Evolutionary conservation across 2,113 vertebrate genomes (phyloP), one percentile per base, ranked within the genome.

Genomic region (Plestiodon gilberti): DNA sequence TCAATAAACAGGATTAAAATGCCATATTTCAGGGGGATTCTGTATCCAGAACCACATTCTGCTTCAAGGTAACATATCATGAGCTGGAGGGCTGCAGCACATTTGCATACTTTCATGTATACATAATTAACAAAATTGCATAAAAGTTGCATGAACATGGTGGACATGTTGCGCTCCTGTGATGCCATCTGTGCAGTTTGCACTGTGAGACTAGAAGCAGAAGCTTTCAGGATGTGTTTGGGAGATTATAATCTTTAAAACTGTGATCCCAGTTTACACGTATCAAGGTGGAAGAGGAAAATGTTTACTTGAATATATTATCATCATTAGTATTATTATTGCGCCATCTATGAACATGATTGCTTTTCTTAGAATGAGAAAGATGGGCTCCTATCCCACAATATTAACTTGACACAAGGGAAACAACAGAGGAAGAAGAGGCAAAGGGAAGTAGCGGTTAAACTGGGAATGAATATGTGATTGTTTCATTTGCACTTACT

Each of bases 91-190:
- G 61, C 59, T 67, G 85, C 17, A 81, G 70, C 85, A 81, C 59
- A 81, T 87, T 81, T 87, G 85, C n/a, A 74, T 81, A 40, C 23
- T 75, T 87, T 65, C 43, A 22, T 75, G 30, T 64, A 81, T 87
- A 30, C n/a, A 87, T 75, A 81, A 87, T 81, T 81, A 75, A 81
- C 78, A 74, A 55, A 75, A 75, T 52, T 74, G 59, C 78, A 87
- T 87, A 75, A 75, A 81, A 75, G 70, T 55, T 86, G 67, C 40
- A 81, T 74, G 85, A 75, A 81, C 14, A 18, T 74, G 57, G 71
- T 81, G 78, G 78, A 57, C 70, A 75, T 74, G 43, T 74, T 75
- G 59, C 23, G 55, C 59, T 87, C 61, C n/a, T 80, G 67, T 48
- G 57, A 74, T 52, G 61, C 77, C 78, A 86, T 81, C 78, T 80